These are phyloP conservation scores for Pseudomyrmex pallidus DNA, from an alignment of 1,140 invertebrate genomes.

Conservation along the genomic window DNA sequence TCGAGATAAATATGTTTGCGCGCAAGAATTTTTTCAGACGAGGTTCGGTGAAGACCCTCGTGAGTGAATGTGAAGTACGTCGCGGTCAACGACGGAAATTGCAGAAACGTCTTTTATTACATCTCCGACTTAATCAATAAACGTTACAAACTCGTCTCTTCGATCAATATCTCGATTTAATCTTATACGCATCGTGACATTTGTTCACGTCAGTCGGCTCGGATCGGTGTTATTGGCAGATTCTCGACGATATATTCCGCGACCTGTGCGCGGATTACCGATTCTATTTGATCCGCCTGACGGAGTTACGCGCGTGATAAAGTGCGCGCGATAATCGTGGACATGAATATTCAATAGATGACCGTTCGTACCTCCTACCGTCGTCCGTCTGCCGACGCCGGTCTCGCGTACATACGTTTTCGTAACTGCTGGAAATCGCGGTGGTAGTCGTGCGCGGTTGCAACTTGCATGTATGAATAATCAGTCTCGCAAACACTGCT, in stretches of 20 bases:
- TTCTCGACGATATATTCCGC: background rate
- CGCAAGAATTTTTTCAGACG: slow-evolving; percentile 14
- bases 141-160: background rate
- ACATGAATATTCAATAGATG: slow-evolving; percentile 41
- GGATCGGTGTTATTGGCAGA: slow-evolving; percentile 7
- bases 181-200: background rate
- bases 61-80: background rate
- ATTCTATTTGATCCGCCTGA: slow-evolving; percentile 28
- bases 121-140: slow-evolving; percentile 6
- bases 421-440: background rate
- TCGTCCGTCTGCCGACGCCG: background rate
- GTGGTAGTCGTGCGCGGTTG: background rate
- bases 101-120: background rate
- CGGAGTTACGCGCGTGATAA: slow-evolving; percentile 5
- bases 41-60: slow-evolving; percentile 19
- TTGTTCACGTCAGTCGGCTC: slow-evolving; percentile 14
- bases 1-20: slow-evolving; percentile 16
- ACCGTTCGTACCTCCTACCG: background rate
- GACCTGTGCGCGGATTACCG: slow-evolving; percentile 9
- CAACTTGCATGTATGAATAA: background rate
- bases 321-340: slow-evolving; percentile 14
- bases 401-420: background rate
- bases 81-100: background rate
- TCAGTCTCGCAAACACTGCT: background rate
- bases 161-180: background rate